phyloP scores from a whole-genome alignment of 1,140 invertebrate genomes.

The Megathymus violae region DNA sequence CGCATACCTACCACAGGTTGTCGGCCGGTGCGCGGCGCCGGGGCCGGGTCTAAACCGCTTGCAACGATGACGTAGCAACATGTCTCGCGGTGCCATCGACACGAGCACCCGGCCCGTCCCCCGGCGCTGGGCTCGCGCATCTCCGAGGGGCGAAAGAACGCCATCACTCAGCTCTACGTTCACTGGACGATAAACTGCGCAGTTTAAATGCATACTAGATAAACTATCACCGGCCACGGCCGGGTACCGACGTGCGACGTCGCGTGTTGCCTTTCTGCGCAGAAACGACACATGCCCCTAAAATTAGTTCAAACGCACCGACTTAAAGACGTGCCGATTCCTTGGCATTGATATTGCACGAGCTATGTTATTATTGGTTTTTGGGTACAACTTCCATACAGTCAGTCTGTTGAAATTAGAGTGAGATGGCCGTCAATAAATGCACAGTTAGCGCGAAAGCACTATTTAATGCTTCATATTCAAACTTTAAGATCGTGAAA shows the following conservation, averaged over 20 bases:
- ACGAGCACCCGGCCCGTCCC: slow-evolving; percentile 38
- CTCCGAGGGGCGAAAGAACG: slow-evolving; percentile 45
- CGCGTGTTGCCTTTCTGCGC: slow-evolving; percentile 44
- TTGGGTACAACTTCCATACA: slow-evolving; percentile 6
- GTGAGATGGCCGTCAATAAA: too few species aligned
- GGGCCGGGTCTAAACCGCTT: slow-evolving; percentile 66
- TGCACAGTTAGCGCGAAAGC: too few species aligned
- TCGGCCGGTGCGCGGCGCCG: slow-evolving; percentile 61
- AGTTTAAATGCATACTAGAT: slow-evolving; percentile 56
- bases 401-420: slow-evolving; percentile 2
- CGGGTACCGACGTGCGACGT: slow-evolving; percentile 44
- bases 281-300: slow-evolving; percentile 44
- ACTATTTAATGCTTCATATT: too few species aligned
- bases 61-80: slow-evolving; percentile 66
- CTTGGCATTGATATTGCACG: slow-evolving; percentile 36
- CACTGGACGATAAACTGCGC: slow-evolving; percentile 52
- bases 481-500: too few species aligned
- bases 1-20: slow-evolving; percentile 75
- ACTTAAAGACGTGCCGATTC: slow-evolving; percentile 34
- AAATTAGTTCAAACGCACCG: slow-evolving; percentile 27
- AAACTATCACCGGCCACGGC: slow-evolving; percentile 38
- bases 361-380: slow-evolving; percentile 34
- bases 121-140: slow-evolving; percentile 33
- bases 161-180: slow-evolving; percentile 45
- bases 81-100: slow-evolving; percentile 45